Base-by-base conservation (phyloP, 1,140 invertebrate genomes). In the Orchesella cincta region DNA sequence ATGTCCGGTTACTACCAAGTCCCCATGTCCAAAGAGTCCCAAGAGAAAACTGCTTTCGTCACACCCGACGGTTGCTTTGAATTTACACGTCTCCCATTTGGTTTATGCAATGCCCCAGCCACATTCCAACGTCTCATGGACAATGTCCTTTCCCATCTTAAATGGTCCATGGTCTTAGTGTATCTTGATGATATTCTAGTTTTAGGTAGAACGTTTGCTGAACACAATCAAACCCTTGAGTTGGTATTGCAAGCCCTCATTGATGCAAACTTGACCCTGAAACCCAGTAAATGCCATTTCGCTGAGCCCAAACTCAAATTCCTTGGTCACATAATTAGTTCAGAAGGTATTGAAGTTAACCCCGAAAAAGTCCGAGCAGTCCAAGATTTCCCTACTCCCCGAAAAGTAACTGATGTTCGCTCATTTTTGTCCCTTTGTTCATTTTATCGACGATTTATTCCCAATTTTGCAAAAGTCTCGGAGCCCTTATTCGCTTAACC, bases 371-470 rank as follows among this genome's bases (percentile, higher is more conserved):
- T 86, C 1, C 74, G 81, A 72, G 83, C 84, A 5, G 83, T 88
- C n/a, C n/a, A 75, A 35, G 77, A 84, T 1, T 84, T 80, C n/a
- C 80, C 82, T 18, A 51, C 36, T 2, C 86, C 86, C 16, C 79
- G 75, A 39, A 85, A 84, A 76, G 82, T 82, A 0, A 82, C 79
- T 3, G 83, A 85, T 78, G 77, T 87, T 0, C 80, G 85, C 80
- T 74, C 81, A 3, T 88, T 88, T 77, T 76, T 88, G 1, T 86
- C 86, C 1, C 82, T 88, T 79, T 82, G 85, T 1, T 84, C 83
- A 31, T 89, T 85, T 80, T 88, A 88, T 80, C 78, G 83, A 1
- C 82, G 83, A 62, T 88, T 88, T 74, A 82, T 87, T 12, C 82
- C 78, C 5, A 84, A 85, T 71, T 84, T 85, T 26, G 82, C 85